Evolutionary conservation across 37 sponge, comb jelly and placozoan genomes (phyloP).

Genomic region (Crambe crambe): DNA sequence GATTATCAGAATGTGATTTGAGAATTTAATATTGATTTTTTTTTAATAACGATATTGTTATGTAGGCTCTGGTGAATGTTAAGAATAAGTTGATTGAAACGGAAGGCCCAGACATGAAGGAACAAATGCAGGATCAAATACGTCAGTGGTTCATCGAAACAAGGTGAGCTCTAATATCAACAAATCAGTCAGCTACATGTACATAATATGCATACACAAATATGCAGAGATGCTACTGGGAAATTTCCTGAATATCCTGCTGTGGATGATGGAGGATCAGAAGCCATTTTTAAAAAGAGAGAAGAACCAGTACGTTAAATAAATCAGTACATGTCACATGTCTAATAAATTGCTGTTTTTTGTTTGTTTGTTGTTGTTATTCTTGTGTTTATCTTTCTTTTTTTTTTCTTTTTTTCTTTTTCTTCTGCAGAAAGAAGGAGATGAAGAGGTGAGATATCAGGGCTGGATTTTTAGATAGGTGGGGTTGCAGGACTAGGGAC

Average conservation of each 20-base stretch:
- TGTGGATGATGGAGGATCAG: constrained; percentile 95
- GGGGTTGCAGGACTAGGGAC: no score
- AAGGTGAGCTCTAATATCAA: constrained; percentile 53
- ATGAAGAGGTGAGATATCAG: background rate
- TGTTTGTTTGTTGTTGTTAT: background rate
- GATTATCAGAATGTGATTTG: constrained; percentile 79
- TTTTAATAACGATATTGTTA: background rate
- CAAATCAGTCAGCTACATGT: background rate
- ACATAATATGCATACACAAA: background rate
- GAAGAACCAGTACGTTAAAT: constrained; percentile 55
- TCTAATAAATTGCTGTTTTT: background rate
- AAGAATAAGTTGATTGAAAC: constrained; percentile 88
- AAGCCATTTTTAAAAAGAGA: constrained; percentile 90
- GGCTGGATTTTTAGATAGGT: no score
- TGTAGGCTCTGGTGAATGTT: constrained; percentile 83
- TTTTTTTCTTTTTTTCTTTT: background rate
- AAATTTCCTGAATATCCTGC: constrained; percentile 98
- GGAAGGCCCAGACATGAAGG: constrained; percentile 98
- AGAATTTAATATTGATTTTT: background rate
- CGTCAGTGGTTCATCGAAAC: constrained; percentile 99
- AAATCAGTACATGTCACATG: background rate
- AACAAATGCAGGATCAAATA: constrained; percentile 98
- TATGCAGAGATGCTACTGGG: constrained; percentile 91
- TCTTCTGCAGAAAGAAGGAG: constrained; percentile 6
- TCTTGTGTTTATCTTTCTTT: background rate